Base-by-base conservation (phyloP, 2,888 invertebrate species). In the Diadegma fenestrale region DNA sequence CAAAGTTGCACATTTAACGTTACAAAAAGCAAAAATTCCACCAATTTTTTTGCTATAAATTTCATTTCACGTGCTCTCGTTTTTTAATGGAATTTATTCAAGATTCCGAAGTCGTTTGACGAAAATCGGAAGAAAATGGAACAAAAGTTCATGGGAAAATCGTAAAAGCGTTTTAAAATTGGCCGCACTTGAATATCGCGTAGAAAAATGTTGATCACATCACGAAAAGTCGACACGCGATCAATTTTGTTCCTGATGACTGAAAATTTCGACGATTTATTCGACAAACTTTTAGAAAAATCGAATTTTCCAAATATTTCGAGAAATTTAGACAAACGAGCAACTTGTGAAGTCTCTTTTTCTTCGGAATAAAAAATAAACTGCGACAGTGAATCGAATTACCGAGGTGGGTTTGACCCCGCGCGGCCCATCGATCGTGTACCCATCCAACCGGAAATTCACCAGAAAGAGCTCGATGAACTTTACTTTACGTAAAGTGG, bases 391-490 rank as follows among this genome's bases (percentile, higher is more conserved):
- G 73, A 77, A 37, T 64, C 48, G 71, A 72, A 72, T 54, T 19
- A 30, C 61, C 48, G 73, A 79, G 63, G 75, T 51, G 73, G 37
- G 14, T 77, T 58, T 83, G 79, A 83, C 83, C 83, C 75, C 80
- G 75, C 80, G 75, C 71, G 76, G 71, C 80, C 80, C 80, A 84
- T 80, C 76, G 80, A 80, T 84, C 73, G 84, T 45, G 51, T 84
- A 68, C 73, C 77, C 80, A 77, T 80, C 84, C 72, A 77, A 78
- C 80, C 72, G 77, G 80, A 77, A 84, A 84, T 80, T 84, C 61
- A 68, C 72, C 48, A 22, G 37, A 75, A 30, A 76, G 76, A 64
- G 78, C 68, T 68, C 68, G 78, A 78, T 45, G 71, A 79, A 71
- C 71, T 79, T 79, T 78, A 61, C 69, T 78, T 58, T 63, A 71